Percentiles rank a stretch among this genome's conserved stretches.
Conservation (phyloP, 2,113 vertebrate genomes). For the Ptyas mucosa region DNA sequence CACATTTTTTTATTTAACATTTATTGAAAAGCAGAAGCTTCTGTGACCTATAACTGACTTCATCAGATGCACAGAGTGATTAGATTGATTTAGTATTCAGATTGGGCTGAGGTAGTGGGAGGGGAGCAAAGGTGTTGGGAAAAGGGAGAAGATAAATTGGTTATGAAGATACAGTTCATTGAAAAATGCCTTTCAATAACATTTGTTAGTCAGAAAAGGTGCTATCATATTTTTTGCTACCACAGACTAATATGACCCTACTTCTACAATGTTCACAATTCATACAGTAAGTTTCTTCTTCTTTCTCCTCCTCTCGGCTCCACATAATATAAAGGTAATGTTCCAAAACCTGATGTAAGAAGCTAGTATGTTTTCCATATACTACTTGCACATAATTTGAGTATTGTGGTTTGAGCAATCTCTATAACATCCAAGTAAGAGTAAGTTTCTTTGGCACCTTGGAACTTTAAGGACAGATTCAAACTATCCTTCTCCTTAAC, state of each 20-base stretch:
- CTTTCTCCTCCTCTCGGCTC: background rate
- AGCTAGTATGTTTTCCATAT: background rate
- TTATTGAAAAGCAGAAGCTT: background rate
- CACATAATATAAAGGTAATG: background rate
- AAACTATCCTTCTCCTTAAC: background rate
- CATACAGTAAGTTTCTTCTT: background rate
- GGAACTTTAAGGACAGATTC: background rate
- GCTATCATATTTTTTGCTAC: background rate
- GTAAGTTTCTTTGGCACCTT: background rate
- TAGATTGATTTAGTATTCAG: background rate
- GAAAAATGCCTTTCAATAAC: background rate
- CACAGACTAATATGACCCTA: background rate
- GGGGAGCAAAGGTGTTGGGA: background rate
- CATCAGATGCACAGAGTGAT: background rate
- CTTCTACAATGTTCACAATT: background rate
- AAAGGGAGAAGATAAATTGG: background rate
- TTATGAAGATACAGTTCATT: background rate
- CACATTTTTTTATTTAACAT: background rate
- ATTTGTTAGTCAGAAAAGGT: background rate
- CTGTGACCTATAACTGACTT: background rate
- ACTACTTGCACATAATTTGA: rapidly evolving
- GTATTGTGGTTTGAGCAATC: background rate
- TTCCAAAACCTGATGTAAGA: background rate
- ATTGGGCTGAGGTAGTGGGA: background rate
- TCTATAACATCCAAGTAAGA: background rate